Percentiles rank a stretch among this genome's conserved stretches.
Conservation (phyloP, 2,888 invertebrate species). For the Tenthredo amoena region DNA sequence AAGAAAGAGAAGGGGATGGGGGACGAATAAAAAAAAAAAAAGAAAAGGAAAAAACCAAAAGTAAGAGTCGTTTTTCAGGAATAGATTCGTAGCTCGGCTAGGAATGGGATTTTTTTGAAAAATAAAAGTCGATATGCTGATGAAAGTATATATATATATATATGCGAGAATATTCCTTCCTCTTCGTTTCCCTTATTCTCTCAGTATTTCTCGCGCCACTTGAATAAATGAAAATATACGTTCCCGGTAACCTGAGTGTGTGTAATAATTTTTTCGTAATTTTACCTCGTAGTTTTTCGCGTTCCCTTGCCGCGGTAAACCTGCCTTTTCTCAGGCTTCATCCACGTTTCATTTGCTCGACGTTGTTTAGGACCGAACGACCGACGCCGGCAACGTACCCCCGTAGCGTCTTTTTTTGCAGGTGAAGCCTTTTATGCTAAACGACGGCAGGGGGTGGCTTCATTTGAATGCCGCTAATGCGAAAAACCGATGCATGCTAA, state of each 20-base stretch:
- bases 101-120: neutral
- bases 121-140: neutral
- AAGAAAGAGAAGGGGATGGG: neutral
- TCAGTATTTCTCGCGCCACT: neutral
- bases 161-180: neutral
- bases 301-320: neutral
- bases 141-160: too few relatives aligned
- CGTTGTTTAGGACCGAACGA: conserved; percentile 49
- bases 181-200: neutral
- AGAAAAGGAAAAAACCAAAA: neutral
- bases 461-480: conserved; percentile 77
- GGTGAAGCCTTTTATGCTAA: conserved; percentile 75
- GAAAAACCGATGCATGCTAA: conserved; percentile 77
- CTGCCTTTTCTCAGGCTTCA: neutral
- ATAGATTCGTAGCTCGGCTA: neutral
- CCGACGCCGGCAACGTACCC: conserved; percentile 43
- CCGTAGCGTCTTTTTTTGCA: conserved; percentile 52
- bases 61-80: neutral
- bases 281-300: neutral
- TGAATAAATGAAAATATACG: neutral
- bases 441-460: conserved; percentile 64
- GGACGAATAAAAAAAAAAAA: too few relatives aligned
- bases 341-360: conserved; percentile 42
- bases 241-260: neutral
- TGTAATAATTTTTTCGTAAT: neutral